Evolutionary conservation across 2,888 invertebrate species (phyloP), one percentile per base, ranked within the genome.

Genomic region (Hypomecis punctinalis): DNA sequence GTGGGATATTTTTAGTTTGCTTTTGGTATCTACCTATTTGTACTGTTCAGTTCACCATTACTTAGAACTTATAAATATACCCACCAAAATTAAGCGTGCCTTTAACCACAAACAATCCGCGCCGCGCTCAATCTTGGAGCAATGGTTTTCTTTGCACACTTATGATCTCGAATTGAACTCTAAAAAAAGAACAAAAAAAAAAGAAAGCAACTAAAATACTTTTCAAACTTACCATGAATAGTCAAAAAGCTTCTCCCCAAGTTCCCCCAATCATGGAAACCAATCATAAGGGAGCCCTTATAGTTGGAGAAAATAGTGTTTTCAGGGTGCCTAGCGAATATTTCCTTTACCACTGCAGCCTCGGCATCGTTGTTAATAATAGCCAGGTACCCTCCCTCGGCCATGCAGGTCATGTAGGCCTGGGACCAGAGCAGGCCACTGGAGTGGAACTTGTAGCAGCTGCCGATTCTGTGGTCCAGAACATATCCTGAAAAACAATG

Each of bases 361-460:
- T 86, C 85, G 0, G 5, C 11, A 0, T 78, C 77, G 6, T 77
- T 81, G 70, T 87, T 85, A 58, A 86, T 77, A 45, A 87, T 74
- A 6, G 75, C 76, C 23, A 87, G 75, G 63, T 87, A 67, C 0
- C 77, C 84, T 6, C 83, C 84, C 58, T 88, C 87, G 0, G 84
- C 82, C 2, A 75, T 59, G 46, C 87, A 88, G 0, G 80, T 67
- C 74, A 81, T 79, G 71, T 75, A 78, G 0, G 85, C 88, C 0
- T 79, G 69, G 0, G 78, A 71, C 79, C 83, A 88, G 1, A 70
- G 76, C 1, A 78, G 71, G 0, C 82, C 79, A 0, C 69, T 66
- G 0, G 55, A 61, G 61, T 87, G 86, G 70, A 85, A 83, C 67
- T 88, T 88, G 72, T 88, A 88, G 58, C 87, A 88, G 35, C 71